Evolutionary conservation across 2,113 vertebrate species (phyloP).

Genomic region (Mustela lutreola): DNA sequence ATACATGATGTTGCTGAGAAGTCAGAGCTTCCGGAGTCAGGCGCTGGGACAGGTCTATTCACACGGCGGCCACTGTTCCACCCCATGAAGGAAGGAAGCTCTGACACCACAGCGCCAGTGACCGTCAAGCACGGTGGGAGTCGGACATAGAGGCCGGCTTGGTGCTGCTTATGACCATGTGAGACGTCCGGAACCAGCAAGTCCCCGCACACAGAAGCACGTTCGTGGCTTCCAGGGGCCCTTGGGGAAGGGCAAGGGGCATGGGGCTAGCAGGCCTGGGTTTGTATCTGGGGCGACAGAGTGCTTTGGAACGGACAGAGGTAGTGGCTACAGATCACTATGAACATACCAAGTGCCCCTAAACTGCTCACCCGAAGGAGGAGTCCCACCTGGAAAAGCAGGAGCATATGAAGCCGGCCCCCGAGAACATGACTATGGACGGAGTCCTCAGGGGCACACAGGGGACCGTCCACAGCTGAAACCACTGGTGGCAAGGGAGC

Average conservation of each 20-base stretch:
- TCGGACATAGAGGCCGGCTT: not conserved
- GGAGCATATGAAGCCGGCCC: not conserved
- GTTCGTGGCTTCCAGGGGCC: not conserved
- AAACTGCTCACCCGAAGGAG: not conserved
- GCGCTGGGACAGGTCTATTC: not conserved
- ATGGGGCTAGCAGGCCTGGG: not conserved
- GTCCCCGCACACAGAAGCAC: not conserved
- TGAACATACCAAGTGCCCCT: not conserved
- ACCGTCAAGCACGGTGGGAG: not conserved
- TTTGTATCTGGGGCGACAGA: not conserved
- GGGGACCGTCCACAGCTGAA: not conserved
- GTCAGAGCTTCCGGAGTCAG: not conserved
- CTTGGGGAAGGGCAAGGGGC: not conserved
- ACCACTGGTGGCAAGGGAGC: no score
- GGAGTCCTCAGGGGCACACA: not conserved
- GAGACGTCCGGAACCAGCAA: not conserved
- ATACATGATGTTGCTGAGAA: rapidly evolving
- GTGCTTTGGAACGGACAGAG: not conserved
- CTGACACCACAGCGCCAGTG: rapidly evolving
- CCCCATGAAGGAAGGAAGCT: not conserved
- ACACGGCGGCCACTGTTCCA: not conserved
- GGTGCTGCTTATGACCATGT: rapidly evolving
- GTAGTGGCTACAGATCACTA: not conserved
- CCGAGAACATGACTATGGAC: not conserved
- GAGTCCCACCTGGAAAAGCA: not conserved